A percentile compares a stretch with the other conserved stretches of the same genome.
phyloP scores from a whole-genome alignment of 1,140 invertebrate genomes.

The Procambarus clarkii region DNA sequence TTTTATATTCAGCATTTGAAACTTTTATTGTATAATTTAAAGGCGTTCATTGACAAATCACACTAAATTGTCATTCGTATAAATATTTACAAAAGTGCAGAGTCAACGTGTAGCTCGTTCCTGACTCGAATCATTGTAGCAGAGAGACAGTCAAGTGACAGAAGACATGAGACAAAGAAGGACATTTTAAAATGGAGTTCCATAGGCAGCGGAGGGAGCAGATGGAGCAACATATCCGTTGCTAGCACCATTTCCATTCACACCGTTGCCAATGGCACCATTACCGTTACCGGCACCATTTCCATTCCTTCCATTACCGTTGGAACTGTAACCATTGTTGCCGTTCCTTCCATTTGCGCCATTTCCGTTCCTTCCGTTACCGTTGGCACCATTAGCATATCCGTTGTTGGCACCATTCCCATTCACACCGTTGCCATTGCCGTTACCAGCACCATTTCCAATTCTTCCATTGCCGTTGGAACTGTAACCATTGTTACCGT shows the following conservation, averaged over 20 bases:
- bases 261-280: no score
- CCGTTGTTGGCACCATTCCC: neutral
- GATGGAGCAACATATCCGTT: neutral
- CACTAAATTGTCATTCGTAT: neutral
- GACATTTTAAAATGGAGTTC: neutral
- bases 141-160: neutral
- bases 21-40: no score
- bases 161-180: neutral
- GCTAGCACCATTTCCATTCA: no score
- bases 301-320: neutral
- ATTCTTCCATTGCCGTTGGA: neutral
- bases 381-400: neutral
- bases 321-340: no score
- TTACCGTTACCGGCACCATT: conserved; percentile 4
- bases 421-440: neutral
- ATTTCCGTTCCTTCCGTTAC: no score
- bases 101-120: neutral
- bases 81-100: neutral
- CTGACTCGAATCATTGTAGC: neutral
- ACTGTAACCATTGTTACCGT: conserved; percentile 1
- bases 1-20: no score
- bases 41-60: no score
- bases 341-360: no score
- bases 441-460: neutral
- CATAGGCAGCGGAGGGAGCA: neutral